These are phyloP conservation scores for Cherax destructor DNA, from an alignment of 1,140 invertebrate genomes.

Conservation along the genomic window DNA sequence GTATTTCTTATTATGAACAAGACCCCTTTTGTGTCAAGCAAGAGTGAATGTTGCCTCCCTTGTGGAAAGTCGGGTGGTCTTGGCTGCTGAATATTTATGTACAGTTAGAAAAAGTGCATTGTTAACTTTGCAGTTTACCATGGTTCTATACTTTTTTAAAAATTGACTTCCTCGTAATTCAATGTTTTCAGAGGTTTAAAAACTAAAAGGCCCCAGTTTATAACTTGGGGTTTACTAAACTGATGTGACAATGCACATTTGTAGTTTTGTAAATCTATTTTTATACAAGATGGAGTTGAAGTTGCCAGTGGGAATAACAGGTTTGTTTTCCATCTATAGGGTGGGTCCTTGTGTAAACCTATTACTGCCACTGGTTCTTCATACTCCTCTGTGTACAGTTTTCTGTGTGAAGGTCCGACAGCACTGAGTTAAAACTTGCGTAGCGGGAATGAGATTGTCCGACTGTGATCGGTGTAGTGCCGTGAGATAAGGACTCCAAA, in stretches of 20 bases:
- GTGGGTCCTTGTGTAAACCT: conserved; percentile 46
- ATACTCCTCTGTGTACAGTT: conserved; percentile 60
- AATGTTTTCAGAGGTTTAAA: conserved; percentile 41
- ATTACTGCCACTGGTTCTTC: conserved; percentile 25
- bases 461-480: conserved; percentile 42
- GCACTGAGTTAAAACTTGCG: conserved; percentile 14
- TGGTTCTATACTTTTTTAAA: conserved; percentile 48
- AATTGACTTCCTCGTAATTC: conserved; percentile 28
- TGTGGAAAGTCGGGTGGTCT: conserved; percentile 53
- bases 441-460: conserved; percentile 26
- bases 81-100: conserved; percentile 66
- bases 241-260: conserved; percentile 66
- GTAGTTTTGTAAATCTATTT: conserved; percentile 74
- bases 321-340: conserved; percentile 33
- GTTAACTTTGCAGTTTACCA: conserved; percentile 52
- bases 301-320: conserved; percentile 43
- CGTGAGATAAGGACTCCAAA: conserved; percentile 43
- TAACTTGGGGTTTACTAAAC: conserved; percentile 36
- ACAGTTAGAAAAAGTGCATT: conserved; percentile 68
- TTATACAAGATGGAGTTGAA: conserved; percentile 68
- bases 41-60: conserved; percentile 47
- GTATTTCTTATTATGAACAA: conserved; percentile 49
- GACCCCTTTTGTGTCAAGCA: conserved; percentile 20
- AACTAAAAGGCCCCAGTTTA: background rate
- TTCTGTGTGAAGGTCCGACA: conserved; percentile 41